A percentile compares a stretch with the other conserved stretches of the same genome.
phyloP scores from a whole-genome alignment of 2,888 invertebrate species.

The Ephialtes manifestator region DNA sequence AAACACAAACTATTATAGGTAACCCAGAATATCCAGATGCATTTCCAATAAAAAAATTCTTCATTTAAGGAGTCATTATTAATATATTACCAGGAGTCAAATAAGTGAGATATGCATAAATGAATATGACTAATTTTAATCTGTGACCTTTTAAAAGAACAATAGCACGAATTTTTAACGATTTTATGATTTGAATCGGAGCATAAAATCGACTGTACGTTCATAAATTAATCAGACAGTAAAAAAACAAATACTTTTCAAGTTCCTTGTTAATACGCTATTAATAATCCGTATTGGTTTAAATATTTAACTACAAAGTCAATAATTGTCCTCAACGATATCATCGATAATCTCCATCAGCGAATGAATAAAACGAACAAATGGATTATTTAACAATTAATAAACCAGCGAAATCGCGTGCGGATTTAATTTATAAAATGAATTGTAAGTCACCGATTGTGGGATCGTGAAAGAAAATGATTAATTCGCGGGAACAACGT shows the following conservation, averaged over 20 bases:
- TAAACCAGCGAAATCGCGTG: neutral
- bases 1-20: too few relatives aligned
- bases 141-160: too few relatives aligned
- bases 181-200: neutral
- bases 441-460: neutral
- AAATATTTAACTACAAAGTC: neutral
- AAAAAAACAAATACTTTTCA: neutral
- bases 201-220: neutral
- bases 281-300: neutral
- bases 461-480: conserved; percentile 10
- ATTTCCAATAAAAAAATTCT: too few relatives aligned
- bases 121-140: too few relatives aligned
- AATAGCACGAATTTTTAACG: neutral
- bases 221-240: neutral
- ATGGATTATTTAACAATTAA: conserved; percentile 1
- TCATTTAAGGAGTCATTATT: too few relatives aligned
- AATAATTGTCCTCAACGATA: neutral
- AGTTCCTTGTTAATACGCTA: neutral
- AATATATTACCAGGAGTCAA: too few relatives aligned
- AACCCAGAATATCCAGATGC: too few relatives aligned
- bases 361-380: neutral
- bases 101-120: too few relatives aligned
- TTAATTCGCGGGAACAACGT: neutral
- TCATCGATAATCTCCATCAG: neutral
- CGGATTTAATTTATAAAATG: neutral